phyloP scores from a whole-genome alignment of 2,797 vertebrate species.

The Phalloptychus januarius region DNA sequence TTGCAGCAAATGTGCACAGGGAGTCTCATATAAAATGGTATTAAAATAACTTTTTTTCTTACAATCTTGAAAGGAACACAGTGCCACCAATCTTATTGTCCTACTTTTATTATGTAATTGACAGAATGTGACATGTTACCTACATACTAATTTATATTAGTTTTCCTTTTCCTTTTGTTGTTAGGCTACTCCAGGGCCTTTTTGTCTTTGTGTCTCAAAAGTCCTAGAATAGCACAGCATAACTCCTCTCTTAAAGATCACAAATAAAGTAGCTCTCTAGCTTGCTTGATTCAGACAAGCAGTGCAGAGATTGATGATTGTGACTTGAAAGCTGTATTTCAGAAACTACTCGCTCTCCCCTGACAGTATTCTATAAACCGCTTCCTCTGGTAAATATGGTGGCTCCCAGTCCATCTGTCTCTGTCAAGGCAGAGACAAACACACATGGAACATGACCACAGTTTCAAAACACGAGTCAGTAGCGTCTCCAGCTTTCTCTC shows the following conservation, averaged over 20 bases:
- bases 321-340: constrained; percentile 81
- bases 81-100: constrained; percentile 42
- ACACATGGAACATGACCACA: constrained; percentile 48
- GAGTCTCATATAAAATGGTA: constrained; percentile 20
- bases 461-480: constrained; percentile 51
- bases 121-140: constrained; percentile 76
- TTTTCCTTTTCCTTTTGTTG: constrained; percentile 56
- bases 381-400: constrained; percentile 80
- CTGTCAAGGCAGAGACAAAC: constrained; percentile 72
- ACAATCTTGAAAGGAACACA: constrained; percentile 41
- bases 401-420: constrained; percentile 81
- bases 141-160: constrained; percentile 73
- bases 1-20: constrained; percentile 6
- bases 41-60: constrained; percentile 30
- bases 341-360: constrained; percentile 76
- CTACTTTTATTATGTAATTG: constrained; percentile 72
- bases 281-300: constrained; percentile 67
- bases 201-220: constrained; percentile 65
- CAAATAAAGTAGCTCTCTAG: constrained; percentile 71
- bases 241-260: constrained; percentile 67
- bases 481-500: constrained; percentile 34
- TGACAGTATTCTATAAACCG: constrained; percentile 84
- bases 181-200: constrained; percentile 37
- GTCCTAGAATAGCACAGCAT: constrained; percentile 46
- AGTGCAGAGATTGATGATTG: constrained; percentile 80